A percentile compares a stretch with the other conserved stretches of the same genome.
These are phyloP conservation scores for Atrichornis clamosus DNA, from an alignment of 2,113 vertebrate genomes.

Conservation along the genomic window DNA sequence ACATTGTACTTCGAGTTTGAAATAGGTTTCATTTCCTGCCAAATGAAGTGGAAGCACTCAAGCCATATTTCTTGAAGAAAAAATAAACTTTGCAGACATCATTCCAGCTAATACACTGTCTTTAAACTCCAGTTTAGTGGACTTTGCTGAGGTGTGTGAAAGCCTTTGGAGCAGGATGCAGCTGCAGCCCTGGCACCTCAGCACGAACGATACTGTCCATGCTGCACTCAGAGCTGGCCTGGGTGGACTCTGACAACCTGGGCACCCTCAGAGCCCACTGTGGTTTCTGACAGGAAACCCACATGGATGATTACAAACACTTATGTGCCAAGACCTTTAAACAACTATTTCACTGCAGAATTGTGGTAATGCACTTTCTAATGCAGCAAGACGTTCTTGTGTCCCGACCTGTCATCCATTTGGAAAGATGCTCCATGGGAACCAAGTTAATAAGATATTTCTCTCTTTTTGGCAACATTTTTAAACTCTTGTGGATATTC, in stretches of 20 bases:
- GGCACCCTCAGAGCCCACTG: not conserved
- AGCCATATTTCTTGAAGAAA: not conserved
- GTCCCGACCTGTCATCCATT: not conserved
- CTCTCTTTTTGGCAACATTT: not conserved
- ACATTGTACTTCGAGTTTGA: not conserved
- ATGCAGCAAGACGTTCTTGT: not conserved
- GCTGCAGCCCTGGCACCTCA: not conserved
- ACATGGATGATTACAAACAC: not conserved
- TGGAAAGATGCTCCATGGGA: not conserved
- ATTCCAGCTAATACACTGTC: not conserved
- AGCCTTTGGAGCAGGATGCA: not conserved
- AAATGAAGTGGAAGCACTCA: not conserved
- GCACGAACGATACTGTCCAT: not conserved
- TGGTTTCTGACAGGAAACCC: not conserved
- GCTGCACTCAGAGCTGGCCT: not conserved
- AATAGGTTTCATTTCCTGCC: not conserved
- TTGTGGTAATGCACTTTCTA: not conserved
- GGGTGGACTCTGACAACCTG: not conserved
- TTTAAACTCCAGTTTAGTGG: not conserved
- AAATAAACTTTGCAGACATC: not conserved
- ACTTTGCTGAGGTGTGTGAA: not conserved
- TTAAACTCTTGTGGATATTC: not conserved
- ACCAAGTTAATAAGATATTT: not conserved
- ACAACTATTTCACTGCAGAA: not conserved
- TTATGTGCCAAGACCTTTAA: not conserved